phyloP scores from a whole-genome alignment of 2,113 vertebrate genomes.

The Glareola pratincola region DNA sequence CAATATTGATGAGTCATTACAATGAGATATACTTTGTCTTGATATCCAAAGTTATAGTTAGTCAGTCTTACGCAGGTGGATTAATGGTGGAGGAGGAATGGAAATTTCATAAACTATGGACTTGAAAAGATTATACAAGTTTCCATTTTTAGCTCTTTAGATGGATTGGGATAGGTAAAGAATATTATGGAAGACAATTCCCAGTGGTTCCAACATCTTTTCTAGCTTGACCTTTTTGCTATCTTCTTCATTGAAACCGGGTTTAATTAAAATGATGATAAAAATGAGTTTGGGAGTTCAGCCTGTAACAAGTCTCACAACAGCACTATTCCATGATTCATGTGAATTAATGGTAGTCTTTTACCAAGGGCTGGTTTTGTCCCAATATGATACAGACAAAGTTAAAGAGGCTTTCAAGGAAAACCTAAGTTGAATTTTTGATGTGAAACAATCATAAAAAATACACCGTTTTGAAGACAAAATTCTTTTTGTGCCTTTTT shows the following conservation, averaged over 20 bases:
- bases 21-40: background rate
- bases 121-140: background rate
- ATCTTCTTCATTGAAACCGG: background rate
- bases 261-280: slow-evolving; percentile 6
- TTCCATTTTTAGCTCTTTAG: background rate
- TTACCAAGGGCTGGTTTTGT: background rate
- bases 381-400: background rate
- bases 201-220: background rate
- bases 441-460: background rate
- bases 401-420: background rate
- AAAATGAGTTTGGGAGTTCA: background rate
- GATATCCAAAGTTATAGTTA: background rate
- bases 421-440: background rate
- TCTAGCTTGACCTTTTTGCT: background rate
- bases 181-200: background rate
- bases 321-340: background rate
- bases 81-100: background rate
- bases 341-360: background rate
- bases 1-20: background rate
- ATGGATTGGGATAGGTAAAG: background rate
- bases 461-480: background rate
- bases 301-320: background rate
- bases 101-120: background rate
- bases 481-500: background rate
- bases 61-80: background rate